phyloP scores from a whole-genome alignment of 2,888 invertebrate genomes.

The Pterostichus madidus region DNA sequence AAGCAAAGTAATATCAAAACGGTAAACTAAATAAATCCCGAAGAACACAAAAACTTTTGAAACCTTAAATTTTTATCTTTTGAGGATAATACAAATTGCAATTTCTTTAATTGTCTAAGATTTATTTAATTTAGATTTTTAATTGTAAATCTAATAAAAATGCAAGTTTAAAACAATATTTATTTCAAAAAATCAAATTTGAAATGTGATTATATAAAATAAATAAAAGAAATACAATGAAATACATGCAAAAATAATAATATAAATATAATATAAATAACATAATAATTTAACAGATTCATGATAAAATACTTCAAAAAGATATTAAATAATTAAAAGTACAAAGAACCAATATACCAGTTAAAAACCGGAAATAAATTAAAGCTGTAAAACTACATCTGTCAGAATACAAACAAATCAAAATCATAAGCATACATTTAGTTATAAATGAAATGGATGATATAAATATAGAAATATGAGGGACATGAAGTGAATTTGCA shows the following conservation, averaged over 20 bases:
- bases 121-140: neutral
- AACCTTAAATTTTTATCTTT: no score
- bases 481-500: conserved; percentile 5
- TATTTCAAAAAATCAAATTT: conserved; percentile 23
- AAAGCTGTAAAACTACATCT: conserved; percentile 20
- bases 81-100: neutral
- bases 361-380: conserved; percentile 32
- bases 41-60: no score
- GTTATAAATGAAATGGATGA: neutral
- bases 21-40: neutral
- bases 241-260: conserved; percentile 37
- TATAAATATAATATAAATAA: conserved; percentile 42
- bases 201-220: conserved; percentile 33
- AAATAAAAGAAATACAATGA: conserved; percentile 31
- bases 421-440: neutral
- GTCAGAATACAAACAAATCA: neutral
- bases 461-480: neutral
- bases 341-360: conserved; percentile 38
- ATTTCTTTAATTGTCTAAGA: neutral
- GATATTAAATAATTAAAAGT: conserved; percentile 16
- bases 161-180: conserved; percentile 17
- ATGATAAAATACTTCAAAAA: conserved; percentile 12
- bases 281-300: conserved; percentile 28
- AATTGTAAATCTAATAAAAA: conserved; percentile 3
- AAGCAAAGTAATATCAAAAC: neutral